Percentiles rank a stretch among this genome's conserved stretches.
These are phyloP conservation scores for Smittia aterrima DNA, from an alignment of 2,888 invertebrate species.

Conservation along the genomic window DNA sequence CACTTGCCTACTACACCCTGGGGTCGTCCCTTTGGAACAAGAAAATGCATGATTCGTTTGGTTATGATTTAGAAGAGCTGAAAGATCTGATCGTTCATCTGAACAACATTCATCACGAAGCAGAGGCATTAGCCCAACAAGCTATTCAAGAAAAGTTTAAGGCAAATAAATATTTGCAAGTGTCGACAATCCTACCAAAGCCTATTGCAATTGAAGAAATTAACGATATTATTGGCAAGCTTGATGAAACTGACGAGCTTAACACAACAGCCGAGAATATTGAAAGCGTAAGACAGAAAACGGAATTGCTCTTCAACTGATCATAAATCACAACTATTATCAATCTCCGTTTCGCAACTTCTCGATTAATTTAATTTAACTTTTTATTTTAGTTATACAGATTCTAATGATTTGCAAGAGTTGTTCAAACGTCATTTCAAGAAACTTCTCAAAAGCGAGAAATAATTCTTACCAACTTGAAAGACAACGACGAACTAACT, in stretches of 20 bases:
- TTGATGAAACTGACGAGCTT: slow-evolving; percentile 17
- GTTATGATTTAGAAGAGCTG: slow-evolving; percentile 67
- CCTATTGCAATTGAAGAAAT: slow-evolving; percentile 47
- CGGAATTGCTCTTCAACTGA: slow-evolving; percentile 34
- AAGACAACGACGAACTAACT: neutral
- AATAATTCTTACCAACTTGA: neutral
- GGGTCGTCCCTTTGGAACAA: slow-evolving; percentile 63
- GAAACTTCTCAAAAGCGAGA: neutral
- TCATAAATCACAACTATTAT: neutral
- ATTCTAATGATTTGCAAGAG: neutral
- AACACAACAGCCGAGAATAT: slow-evolving; percentile 40
- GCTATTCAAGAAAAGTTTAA: slow-evolving; percentile 90
- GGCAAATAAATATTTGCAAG: slow-evolving; percentile 61
- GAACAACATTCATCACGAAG: slow-evolving; percentile 67
- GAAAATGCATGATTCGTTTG: slow-evolving; percentile 63
- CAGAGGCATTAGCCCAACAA: slow-evolving; percentile 68
- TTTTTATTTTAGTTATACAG: neutral
- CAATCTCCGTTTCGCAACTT: neutral
- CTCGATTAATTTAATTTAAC: slow-evolving; percentile 6
- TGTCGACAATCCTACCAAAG: slow-evolving; percentile 48
- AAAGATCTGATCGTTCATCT: slow-evolving; percentile 66
- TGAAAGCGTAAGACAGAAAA: slow-evolving; percentile 37
- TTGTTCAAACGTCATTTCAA: neutral
- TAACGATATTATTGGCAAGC: slow-evolving; percentile 45
- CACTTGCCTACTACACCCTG: slow-evolving; percentile 74